Evolutionary conservation across 2,888 invertebrate genomes (phyloP).

Genomic region (Synanthedon tipuliformis): DNA sequence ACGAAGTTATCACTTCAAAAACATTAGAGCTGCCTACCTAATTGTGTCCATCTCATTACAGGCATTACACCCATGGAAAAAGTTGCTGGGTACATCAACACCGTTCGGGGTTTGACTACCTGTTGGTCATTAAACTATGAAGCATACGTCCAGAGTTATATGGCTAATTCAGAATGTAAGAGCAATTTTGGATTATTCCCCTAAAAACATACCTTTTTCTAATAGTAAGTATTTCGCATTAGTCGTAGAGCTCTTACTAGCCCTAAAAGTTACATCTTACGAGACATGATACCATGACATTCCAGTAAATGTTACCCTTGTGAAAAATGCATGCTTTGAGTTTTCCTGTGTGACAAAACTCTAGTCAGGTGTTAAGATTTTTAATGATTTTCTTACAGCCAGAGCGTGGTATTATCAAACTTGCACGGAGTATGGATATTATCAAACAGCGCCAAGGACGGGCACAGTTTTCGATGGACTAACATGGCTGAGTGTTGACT

Average conservation of each 20-base stretch:
- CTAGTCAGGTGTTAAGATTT: not conserved
- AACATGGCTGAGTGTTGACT: slow-evolving; percentile 42
- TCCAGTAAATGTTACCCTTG: too few species aligned
- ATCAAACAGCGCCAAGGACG: slow-evolving; percentile 71
- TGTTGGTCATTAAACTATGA: slow-evolving; percentile 36
- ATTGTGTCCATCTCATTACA: slow-evolving; percentile 12
- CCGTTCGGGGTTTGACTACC: slow-evolving; percentile 13
- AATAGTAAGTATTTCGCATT: too few species aligned
- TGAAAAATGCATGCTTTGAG: not conserved
- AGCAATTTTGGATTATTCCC: too few species aligned
- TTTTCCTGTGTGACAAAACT: not conserved
- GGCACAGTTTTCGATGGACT: slow-evolving; percentile 52
- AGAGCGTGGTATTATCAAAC: slow-evolving; percentile 88
- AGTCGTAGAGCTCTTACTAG: too few species aligned
- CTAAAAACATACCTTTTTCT: too few species aligned
- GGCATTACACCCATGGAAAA: slow-evolving; percentile 50
- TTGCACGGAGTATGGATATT: slow-evolving; percentile 89
- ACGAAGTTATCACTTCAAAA: too few species aligned
- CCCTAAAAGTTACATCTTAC: too few species aligned
- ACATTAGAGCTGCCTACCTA: too few species aligned
- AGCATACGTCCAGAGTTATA: slow-evolving; percentile 21
- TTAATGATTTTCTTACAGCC: slow-evolving; percentile 42
- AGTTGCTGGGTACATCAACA: slow-evolving; percentile 42
- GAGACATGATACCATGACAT: too few species aligned
- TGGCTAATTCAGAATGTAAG: slow-evolving; percentile 31